phyloP scores from a whole-genome alignment of 1,140 invertebrate species.

The Andricus grossulariae region DNA sequence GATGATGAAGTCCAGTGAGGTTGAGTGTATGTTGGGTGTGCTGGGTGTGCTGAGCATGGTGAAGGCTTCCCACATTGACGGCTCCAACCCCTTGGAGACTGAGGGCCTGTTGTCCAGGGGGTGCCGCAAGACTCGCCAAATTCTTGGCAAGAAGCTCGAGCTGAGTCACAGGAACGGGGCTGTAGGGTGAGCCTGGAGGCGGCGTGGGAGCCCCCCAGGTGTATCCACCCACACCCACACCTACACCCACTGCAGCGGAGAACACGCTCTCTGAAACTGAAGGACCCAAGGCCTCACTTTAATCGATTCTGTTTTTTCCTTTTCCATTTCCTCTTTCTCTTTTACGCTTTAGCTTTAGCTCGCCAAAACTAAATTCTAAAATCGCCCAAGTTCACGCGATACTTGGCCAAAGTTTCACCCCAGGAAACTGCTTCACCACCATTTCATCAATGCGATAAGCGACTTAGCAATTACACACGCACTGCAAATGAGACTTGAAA shows the following conservation, averaged over 20 bases:
- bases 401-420: neutral
- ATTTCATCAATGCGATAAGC: constrained; percentile 9
- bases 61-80: constrained; percentile 70
- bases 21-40: constrained; percentile 71
- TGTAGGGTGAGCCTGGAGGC: constrained; percentile 82
- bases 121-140: constrained; percentile 66
- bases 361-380: constrained; percentile 9
- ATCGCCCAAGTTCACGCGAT: constrained; percentile 29
- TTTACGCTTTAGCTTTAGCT: neutral
- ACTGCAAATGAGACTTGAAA: constrained; percentile 4
- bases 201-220: constrained; percentile 82
- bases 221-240: constrained; percentile 72
- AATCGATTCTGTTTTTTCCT: constrained; percentile 42
- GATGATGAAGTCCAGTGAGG: constrained; percentile 69
- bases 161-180: constrained; percentile 79
- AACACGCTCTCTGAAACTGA: constrained; percentile 82
- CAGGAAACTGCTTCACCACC: neutral
- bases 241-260: constrained; percentile 77
- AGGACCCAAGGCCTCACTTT: constrained; percentile 49
- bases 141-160: constrained; percentile 79
- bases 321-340: neutral
- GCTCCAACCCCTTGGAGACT: constrained; percentile 70
- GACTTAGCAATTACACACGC: constrained; percentile 14
- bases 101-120: constrained; percentile 67
- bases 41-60: constrained; percentile 71